A percentile compares a stretch with the other conserved stretches of the same genome.
phyloP scores from a whole-genome alignment of 2,797 vertebrate genomes.

The Takifugu rubripes region DNA sequence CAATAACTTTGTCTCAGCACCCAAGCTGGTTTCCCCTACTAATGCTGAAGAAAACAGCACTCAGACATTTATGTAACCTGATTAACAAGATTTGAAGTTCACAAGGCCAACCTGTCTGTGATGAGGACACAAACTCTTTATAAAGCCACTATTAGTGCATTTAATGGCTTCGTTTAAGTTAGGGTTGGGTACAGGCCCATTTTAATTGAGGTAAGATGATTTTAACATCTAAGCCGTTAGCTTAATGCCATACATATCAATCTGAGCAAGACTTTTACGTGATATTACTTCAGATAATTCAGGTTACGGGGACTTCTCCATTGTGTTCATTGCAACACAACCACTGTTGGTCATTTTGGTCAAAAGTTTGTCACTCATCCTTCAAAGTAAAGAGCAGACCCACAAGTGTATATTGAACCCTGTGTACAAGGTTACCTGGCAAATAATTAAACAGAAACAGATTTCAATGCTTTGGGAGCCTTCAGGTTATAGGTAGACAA shows the following conservation, averaged over 20 bases:
- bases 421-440: not conserved
- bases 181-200: not conserved
- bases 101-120: constrained; percentile 25
- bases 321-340: not conserved
- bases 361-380: not conserved
- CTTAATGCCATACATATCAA: no score
- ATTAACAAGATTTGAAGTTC: constrained; percentile 49
- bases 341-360: not conserved
- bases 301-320: not conserved
- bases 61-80: constrained; percentile 59
- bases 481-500: no score
- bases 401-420: not conserved
- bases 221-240: no score
- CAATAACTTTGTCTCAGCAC: constrained; percentile 8
- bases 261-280: not conserved
- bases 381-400: no score
- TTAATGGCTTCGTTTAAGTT: not conserved
- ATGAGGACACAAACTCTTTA: constrained; percentile 9
- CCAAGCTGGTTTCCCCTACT: constrained; percentile 3
- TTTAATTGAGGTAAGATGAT: not conserved
- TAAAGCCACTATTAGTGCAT: not conserved
- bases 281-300: not conserved
- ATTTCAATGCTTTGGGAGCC: no score
- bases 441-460: no score
- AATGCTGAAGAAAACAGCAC: constrained; percentile 32